Evolutionary conservation across 2,797 vertebrate genomes (phyloP), one percentile per base, ranked within the genome.

Genomic region (Crocidura indochinensis): DNA sequence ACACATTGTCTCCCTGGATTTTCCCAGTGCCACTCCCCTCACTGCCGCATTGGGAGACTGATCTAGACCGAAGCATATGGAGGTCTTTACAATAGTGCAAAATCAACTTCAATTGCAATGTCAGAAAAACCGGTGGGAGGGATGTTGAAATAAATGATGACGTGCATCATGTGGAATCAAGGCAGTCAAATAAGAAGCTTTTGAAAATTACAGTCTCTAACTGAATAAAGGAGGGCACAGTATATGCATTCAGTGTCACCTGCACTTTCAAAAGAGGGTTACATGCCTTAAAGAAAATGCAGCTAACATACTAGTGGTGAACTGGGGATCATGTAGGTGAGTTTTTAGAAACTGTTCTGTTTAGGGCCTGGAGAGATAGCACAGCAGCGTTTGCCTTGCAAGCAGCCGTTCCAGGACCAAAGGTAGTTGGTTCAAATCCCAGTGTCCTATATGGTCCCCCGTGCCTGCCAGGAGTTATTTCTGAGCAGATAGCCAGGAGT

Each of bases 61-160:
- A 64, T 38, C 46, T 64, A 53, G 62, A 85, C 78, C 71, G 72
- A 56, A 12, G 38, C 62, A 85, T 53, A 67, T 3, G 60, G 67
- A 81, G 64, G 79, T 62, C 68, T 80, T 84, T 72, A 72, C 60
- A 79, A 19, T 65, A 80, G 84, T 22, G 24, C 87, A 72, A 76
- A 74, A 60, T 84, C 69, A 91, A 47, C 27, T 67, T 71, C 75
- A 71, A 60, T n/a, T 65, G 83, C 75, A 90, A 85, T 82, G 67
- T 91, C 67, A 93, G 74, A 75, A 86, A 79, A 91, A 10, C 56
- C 17, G 17, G 56, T 60, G 56, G 71, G 65, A 27, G 69, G 84
- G 51, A 72, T 75, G 44, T 71, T 78, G 81, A 92, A 84, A 68
- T 86, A 86, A 80, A 90, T 44, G 86, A 64, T 84, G 65, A 84